Conservation (phyloP, 1,140 invertebrate genomes). For the Temnothorax curvispinosus region DNA sequence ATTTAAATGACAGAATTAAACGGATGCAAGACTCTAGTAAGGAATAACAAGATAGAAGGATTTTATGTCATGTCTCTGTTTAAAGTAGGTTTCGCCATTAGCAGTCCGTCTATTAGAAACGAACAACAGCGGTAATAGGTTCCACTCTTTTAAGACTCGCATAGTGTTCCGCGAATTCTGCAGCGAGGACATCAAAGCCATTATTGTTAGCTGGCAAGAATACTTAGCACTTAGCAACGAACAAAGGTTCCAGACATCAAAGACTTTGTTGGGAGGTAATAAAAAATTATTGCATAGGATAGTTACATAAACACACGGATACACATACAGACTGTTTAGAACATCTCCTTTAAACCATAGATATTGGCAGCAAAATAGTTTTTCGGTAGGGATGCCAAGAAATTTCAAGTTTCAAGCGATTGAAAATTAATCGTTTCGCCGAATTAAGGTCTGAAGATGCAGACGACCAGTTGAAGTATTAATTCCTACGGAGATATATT, state of each 20-base stretch:
- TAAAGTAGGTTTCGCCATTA: conserved; percentile 23
- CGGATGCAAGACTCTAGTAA: neutral
- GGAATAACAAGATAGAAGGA: neutral
- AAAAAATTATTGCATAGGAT: conserved; percentile 10
- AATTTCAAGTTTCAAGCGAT: neutral
- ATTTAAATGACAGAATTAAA: neutral
- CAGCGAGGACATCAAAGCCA: conserved; percentile 23
- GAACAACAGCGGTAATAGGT: conserved; percentile 12
- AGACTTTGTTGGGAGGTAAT: conserved; percentile 25
- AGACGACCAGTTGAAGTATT: neutral
- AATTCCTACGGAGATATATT: neutral
- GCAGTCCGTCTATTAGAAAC: conserved; percentile 17
- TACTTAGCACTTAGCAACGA: conserved; percentile 35
- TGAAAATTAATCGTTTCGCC: neutral
- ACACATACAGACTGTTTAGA: neutral
- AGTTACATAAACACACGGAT: neutral
- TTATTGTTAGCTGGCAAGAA: conserved; percentile 45
- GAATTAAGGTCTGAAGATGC: neutral
- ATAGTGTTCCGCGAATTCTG: conserved; percentile 36
- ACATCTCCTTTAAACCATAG: neutral
- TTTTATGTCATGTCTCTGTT: neutral
- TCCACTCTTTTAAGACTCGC: conserved; percentile 1
- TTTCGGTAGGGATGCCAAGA: neutral
- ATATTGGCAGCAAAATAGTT: neutral
- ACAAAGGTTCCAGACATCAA: conserved; percentile 29